Evolutionary conservation across 64 coral and sea anemone species (phyloP), one percentile per base, ranked within the genome.

Genomic region (Trachythela sp.): DNA sequence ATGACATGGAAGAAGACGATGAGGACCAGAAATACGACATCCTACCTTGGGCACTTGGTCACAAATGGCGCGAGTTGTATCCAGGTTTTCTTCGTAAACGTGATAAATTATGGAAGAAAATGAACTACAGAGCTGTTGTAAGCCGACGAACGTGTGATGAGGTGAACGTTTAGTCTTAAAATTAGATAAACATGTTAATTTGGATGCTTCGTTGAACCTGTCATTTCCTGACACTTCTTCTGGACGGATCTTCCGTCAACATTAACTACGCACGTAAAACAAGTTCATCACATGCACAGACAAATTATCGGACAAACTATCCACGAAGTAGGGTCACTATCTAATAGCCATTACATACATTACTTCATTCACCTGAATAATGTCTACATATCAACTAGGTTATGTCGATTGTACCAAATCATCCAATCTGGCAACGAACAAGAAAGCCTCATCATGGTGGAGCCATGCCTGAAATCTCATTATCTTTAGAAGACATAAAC

Each of bases 1-100:
- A 95, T 24, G 96, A 99, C n/a, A 95, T 99, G 96, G 96, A 99
- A 92, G 96, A 99, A 83, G 96, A 99, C 70, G 96, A 99, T 34
- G 96, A 99, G 59, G 96, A 99, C 56, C 93, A 99, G 20, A 99
- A 99, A 67, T 99, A 99, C 54, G 96, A 99, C 84, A 99, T 99
- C 29, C 91, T 99, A 22, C 96, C 96, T 20, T 99, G 96, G 96
- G 96, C 96, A 24, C 84, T 99, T 26, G 96, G 96, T 14, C 86
- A 95, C 42, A 92, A 67, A 88, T 99, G 96, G 96, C 96, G 96
- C 51, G 93, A 99, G 7, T 80, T 92, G 70, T 99, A 95, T 50
- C 91, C 92, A 0, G 59, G 84, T 7, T 99, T 99, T 77, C 91
- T 99, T 83, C 40, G 75, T 24, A 95, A 94, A 36, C 92, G 90